Base-by-base conservation (phyloP, 2,888 invertebrate species). In the Ochropleura plecta region DNA sequence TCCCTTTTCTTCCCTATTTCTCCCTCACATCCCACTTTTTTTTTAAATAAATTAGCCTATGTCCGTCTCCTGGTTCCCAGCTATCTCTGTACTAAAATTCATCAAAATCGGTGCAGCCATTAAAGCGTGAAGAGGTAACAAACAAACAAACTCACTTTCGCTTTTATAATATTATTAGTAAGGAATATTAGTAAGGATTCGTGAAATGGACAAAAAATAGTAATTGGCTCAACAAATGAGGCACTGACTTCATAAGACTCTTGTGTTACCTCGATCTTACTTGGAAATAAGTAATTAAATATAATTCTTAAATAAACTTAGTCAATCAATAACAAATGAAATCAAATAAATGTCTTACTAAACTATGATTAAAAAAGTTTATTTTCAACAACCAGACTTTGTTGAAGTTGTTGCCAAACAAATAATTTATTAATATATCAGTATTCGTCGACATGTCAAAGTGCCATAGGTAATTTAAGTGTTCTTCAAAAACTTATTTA, bases 311-410 rank as follows among this genome's bases (percentile, higher is more conserved):
- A 44, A 14, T 7, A 49, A 62, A 76, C 10, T 67, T 53, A 51
- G 2, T 46, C 18, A 63, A 76, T 64, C n/a, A 59, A 77, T 59
- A 69, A 77, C 30, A 55, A 62, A 70, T 42, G 49, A 62, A 62
- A 57, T 5, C 16, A 42, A 49, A 59, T 30, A 68, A 64, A 60
- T 55, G 10, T 66, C 53, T 44, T 55, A 48, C 66, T 20, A 60
- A 71, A 77, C 12, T 71, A 64, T 70, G 72, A 84, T 85, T 73
- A 73, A 57, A 57, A 70, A 85, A 83, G 55, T 83, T 82, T 55
- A 63, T 51, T 60, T 30, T 57, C 14, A 60, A 42, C 14, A 40
- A n/a, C 44, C n/a, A 44, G 3, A 57, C 48, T 62, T 49, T 30
- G 75, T 65, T 59, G 70, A 70, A 69, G 48, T 63, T 42, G 60